Evolutionary conservation across 2,113 vertebrate species (phyloP), one percentile per base, ranked within the genome.

Genomic region (Octodon degus): DNA sequence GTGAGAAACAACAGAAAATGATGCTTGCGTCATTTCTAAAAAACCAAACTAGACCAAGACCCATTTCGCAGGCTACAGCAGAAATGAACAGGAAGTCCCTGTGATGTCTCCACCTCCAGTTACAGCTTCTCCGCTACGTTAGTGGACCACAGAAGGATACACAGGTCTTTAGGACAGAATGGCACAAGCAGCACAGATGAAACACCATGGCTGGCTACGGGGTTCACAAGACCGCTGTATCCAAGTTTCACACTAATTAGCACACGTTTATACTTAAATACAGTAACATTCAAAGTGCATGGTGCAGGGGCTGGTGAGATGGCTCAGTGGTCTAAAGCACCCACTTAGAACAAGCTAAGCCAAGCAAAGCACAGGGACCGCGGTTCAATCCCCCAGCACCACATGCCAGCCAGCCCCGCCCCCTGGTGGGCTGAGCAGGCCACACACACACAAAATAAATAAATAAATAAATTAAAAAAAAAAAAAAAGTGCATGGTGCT

Each of bases 21-120:
- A 89, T n/a, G 70, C 74, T 83, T 60, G n/a, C 95, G 63, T 67
- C 37, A 7, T 94, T 79, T 95, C 79, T 96, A 55, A 14, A 77
- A 43, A 47, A 72, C 77, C 20, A 14, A 13, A 84, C 40, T 10
- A 67, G 13, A 77, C 30, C 62, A 67, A 89, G 92, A 32, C 60
- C 22, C 83, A 60, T 80, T 91, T 85, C 74, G 89, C 70, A 96
- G 37, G 27, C 43, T 50, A 83, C 17, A 24, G 27, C 65, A 87
- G 55, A 92, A 77, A 83, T 40, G 2, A 14, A 24, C 86, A 62
- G 30, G 40, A 91, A 25, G 10, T 19, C 86, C 72, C 60, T 63
- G 17, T 76, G 80, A 60, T 43, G 10, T 93, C 81, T n/a, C 0
- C 1, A 68, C 25, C 3, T 9, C 0, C 63, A 43, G 20, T 10